Percentiles rank a stretch among this genome's conserved stretches.
Evolutionary conservation across 1,140 invertebrate genomes (phyloP).

Genomic region (Calephelis nemesis): DNA sequence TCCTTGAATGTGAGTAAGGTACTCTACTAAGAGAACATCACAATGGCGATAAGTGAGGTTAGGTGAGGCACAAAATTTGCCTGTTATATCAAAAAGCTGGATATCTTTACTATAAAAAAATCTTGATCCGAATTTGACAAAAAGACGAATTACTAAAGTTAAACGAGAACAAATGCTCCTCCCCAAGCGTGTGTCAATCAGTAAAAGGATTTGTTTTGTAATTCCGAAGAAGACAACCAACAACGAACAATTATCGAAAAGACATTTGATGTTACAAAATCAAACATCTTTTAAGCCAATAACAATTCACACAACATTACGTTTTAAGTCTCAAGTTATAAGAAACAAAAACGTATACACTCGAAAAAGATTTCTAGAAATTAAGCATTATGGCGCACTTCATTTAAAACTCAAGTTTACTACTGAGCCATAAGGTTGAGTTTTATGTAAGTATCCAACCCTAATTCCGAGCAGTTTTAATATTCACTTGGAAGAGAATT

Average conservation of each 20-base stretch:
- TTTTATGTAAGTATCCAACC: slow-evolving; percentile 32
- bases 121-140: too few relatives aligned
- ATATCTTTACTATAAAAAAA: too few relatives aligned
- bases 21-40: too few relatives aligned
- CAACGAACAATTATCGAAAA: slow-evolving; percentile 73
- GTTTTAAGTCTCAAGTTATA: neutral
- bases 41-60: too few relatives aligned
- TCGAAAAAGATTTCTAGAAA: neutral
- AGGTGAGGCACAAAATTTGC: too few relatives aligned
- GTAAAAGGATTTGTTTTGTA: slow-evolving; percentile 70
- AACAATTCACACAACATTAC: slow-evolving; percentile 30
- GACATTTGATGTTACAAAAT: slow-evolving; percentile 46
- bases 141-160: too few relatives aligned
- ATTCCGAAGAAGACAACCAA: slow-evolving; percentile 70
- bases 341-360: neutral
- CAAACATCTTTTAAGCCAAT: slow-evolving; percentile 22
- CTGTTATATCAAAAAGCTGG: too few relatives aligned
- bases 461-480: slow-evolving; percentile 68
- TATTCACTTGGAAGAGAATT: slow-evolving; percentile 77
- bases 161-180: slow-evolving; percentile 47
- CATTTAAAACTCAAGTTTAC: slow-evolving; percentile 42
- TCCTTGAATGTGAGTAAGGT: too few relatives aligned
- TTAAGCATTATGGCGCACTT: slow-evolving; percentile 3
- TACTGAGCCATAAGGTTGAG: slow-evolving; percentile 28
- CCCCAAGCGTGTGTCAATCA: slow-evolving; percentile 60